Evolutionary conservation across 1,140 invertebrate species (phyloP), one percentile per base, ranked within the genome.

Genomic region (Ruditapes philippinarum): DNA sequence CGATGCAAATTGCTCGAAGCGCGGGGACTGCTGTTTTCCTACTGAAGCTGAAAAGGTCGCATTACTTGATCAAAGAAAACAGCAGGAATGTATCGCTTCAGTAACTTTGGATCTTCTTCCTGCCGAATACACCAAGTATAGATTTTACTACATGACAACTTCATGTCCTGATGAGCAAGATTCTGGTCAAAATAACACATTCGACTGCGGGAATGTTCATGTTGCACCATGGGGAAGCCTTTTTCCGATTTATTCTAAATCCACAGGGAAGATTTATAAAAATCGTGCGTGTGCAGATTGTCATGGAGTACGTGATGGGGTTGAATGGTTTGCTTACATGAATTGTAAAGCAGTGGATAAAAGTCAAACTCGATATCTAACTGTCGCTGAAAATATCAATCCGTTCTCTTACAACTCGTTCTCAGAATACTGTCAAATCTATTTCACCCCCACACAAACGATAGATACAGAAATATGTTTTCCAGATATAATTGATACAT

Each of bases 211-310:
- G 12, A 42, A 60, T 40, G 31, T 38, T 11, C 19, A 19, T 38
- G 28, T 80, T 38, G 78, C 78, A 22, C 54, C 49, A 22, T 80
- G 78, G 78, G 78, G 78, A 57, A 80, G 49, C 28, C 49, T 80
- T 7, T 60, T 28, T 40, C 78, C 78, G 1, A 25, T 80, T 9
- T 80, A 57, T 25, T 80, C 78, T 0, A 60, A 9, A 19, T 36
- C 28, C 7, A 57, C 45, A 12, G 31, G 54, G 0, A 60, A 33
- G 14, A 80, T 80, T 38, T 80, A 80, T 51, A 80, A 80, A n/a
- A 80, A 80, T 42, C 19, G 22, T 22, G 49, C 33, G n/a, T 80
- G 78, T 36, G 78, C 78, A 25, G 38, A 54, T 5, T 31, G 28
- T 19, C 45, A 80, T 60, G 33, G 54, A n/a, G 54, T 80, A 3